phyloP scores from a whole-genome alignment of 2,113 vertebrate species.

The Barnardius zonarius region DNA sequence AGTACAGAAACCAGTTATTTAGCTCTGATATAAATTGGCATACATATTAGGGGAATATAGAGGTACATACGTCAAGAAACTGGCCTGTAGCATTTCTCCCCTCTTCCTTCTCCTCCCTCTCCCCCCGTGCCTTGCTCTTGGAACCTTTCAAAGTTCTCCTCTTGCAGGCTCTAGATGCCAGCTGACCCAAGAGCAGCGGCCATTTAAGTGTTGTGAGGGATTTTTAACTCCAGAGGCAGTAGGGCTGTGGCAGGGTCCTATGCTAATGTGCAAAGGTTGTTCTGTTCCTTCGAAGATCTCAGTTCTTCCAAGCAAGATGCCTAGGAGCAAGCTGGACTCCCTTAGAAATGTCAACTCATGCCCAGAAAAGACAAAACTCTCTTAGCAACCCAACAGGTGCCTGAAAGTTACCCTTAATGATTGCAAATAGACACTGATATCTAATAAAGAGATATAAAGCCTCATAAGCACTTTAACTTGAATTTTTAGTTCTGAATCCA shows the following conservation, averaged over 20 bases:
- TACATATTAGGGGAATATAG: neutral
- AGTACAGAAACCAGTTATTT: neutral
- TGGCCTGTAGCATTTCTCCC: neutral
- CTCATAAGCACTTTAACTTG: neutral
- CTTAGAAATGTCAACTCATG: neutral
- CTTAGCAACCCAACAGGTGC: neutral
- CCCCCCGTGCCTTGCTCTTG: neutral
- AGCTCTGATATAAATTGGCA: neutral
- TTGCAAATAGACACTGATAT: neutral
- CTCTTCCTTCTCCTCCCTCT: neutral
- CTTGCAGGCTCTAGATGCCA: neutral
- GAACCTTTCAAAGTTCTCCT: neutral
- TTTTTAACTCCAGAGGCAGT: accelerated
- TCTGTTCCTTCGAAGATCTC: neutral
- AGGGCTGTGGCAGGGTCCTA: neutral
- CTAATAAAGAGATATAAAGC: neutral
- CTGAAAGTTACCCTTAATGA: neutral
- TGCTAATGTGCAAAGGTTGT: neutral
- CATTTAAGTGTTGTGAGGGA: accelerated
- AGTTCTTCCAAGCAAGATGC: neutral
- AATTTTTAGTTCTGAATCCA: neutral
- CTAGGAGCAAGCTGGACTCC: neutral
- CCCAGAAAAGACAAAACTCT: neutral
- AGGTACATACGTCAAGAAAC: neutral
- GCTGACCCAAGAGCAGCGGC: neutral